Conservation (phyloP, 1,140 invertebrate species). For the Panagrolaimus sp. region DNA sequence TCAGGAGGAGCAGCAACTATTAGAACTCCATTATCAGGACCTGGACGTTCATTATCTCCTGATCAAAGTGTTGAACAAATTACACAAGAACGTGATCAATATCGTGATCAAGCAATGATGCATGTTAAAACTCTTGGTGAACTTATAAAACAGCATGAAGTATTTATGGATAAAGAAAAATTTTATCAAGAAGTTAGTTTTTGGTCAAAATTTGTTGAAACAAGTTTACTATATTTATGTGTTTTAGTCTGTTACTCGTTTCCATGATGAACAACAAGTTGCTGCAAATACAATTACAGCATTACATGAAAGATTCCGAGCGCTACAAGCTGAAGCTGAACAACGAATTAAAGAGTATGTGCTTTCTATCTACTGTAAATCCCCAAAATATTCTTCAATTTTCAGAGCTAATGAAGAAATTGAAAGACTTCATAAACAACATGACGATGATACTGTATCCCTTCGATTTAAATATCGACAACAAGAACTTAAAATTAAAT, state of each 20-base stretch:
- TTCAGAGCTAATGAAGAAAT: neutral
- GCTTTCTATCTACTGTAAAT: no score
- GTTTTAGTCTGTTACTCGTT: no score
- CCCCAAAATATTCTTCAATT: neutral
- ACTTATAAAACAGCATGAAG: constrained; percentile 6
- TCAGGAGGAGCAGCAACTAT: no score
- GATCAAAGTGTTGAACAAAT: neutral
- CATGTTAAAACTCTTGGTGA: neutral
- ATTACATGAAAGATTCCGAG: no score
- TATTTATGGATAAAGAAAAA: neutral
- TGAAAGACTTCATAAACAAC: neutral
- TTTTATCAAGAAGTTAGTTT: neutral
- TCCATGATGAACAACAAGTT: no score
- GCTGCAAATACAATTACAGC: no score
- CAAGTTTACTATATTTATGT: no score
- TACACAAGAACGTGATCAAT: neutral
- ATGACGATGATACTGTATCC: neutral
- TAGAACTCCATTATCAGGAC: neutral
- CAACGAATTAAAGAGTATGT: no score
- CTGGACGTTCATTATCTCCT: neutral
- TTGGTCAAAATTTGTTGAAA: no score
- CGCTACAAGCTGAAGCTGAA: no score
- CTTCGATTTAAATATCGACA: neutral
- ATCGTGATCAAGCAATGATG: neutral
- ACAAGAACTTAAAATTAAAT: constrained; percentile 3